Base-by-base conservation (phyloP, 2,888 invertebrate species). In the Sminthurides aquaticus region DNA sequence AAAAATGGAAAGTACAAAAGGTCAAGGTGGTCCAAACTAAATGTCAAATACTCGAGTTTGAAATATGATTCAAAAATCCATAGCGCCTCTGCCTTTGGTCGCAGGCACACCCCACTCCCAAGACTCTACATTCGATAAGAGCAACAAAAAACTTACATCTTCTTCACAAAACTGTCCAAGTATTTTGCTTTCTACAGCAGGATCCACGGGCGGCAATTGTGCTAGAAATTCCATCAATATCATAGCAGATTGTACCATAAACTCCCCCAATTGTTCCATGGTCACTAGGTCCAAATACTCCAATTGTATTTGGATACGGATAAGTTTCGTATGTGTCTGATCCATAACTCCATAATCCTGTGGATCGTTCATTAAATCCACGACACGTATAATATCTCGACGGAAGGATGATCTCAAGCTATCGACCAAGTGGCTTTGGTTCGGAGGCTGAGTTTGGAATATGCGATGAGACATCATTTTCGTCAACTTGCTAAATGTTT, bases 151-250 rank as follows among this genome's bases (percentile, higher is more conserved):
- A 20, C 58, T 57, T 1, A 89, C 84, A 77, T 91, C 89, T 74
- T 90, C 85, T 26, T 82, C 78, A 18, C 86, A 80, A 71, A 91
- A 89, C 55, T 84, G 78, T 11, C 87, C 82, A 79, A 90, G 90
- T 0, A 92, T 78, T 0, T 84, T 81, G 70, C 86, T 84, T 78
- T 91, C 91, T 65, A 88, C 85, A 0, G 90, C 86, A 0, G 93
- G 92, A 81, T 96, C 96, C 3, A 94, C 87, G 0, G 85, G 78
- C 22, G 87, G 87, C 15, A 87, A 80, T 1, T 79, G 79, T 3
- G 77, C 67, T 3, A 76, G 60, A 2, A 76, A 57, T 29, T 65
- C 66, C 59, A 73, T 62, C 49, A 75, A 66, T 26, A 68, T 25
- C 3, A 62, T 67, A 22, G 73, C 74, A 11, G 65, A 34, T 25